These are phyloP conservation scores for Phalera bucephala DNA, from an alignment of 2,888 invertebrate genomes.

Conservation along the genomic window DNA sequence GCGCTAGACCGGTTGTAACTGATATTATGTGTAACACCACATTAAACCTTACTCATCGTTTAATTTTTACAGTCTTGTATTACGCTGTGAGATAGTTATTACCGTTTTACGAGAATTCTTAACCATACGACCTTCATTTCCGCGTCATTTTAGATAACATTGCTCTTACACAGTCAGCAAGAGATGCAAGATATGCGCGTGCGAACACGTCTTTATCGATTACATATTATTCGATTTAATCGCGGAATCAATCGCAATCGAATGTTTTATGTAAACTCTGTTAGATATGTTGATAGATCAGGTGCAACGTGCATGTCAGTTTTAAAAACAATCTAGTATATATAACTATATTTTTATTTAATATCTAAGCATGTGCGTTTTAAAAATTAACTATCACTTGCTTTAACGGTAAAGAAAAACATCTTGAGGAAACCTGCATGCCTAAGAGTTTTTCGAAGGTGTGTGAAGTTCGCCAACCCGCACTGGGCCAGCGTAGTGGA, in stretches of 20 bases:
- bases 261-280: neutral
- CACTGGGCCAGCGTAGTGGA: no score
- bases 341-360: no score
- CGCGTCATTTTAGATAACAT: slow-evolving; percentile 12
- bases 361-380: no score
- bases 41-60: slow-evolving; percentile 18
- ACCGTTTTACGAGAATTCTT: slow-evolving; percentile 25
- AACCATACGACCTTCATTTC: slow-evolving; percentile 26
- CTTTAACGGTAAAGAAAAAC: no score
- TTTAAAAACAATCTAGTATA: no score
- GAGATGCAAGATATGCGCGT: slow-evolving; percentile 8
- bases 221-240: slow-evolving; percentile 11
- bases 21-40: no score
- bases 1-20: no score
- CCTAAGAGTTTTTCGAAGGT: no score
- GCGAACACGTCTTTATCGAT: slow-evolving; percentile 26
- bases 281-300: neutral
- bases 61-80: slow-evolving; percentile 4
- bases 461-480: no score
- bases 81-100: slow-evolving; percentile 6
- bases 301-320: no score
- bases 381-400: no score
- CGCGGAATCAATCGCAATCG: slow-evolving; percentile 10
- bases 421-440: no score
- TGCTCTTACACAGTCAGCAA: slow-evolving; percentile 8